Conservation (phyloP, 2,888 invertebrate species). For the Alloscopus bannaensis region DNA sequence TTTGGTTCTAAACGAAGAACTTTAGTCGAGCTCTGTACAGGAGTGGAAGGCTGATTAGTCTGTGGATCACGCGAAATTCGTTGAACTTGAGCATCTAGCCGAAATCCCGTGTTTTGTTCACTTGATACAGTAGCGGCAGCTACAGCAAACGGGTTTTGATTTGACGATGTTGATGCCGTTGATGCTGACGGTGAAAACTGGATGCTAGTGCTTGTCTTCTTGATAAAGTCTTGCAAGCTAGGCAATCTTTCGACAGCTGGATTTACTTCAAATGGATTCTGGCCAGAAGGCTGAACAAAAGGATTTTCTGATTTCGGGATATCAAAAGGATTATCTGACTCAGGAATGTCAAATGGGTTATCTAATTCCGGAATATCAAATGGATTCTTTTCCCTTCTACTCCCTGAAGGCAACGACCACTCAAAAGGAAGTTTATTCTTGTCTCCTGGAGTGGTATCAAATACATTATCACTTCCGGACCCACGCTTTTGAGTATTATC, state of each 20-base stretch:
- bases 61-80: slow-evolving; percentile 57
- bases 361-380: too few species aligned
- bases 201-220: slow-evolving; percentile 15
- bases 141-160: slow-evolving; percentile 29
- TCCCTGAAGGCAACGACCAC: slow-evolving; percentile 42
- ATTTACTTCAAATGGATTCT: slow-evolving; percentile 60
- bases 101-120: neutral
- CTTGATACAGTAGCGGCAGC: too few species aligned
- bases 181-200: slow-evolving; percentile 11
- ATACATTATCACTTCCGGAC: neutral
- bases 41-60: neutral
- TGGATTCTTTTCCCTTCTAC: slow-evolving; percentile 52
- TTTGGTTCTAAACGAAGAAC: slow-evolving; percentile 48
- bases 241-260: slow-evolving; percentile 22
- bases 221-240: slow-evolving; percentile 44
- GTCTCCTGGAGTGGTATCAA: neutral
- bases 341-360: slow-evolving; percentile 45
- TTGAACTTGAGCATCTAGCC: slow-evolving; percentile 27
- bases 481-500: too few species aligned
- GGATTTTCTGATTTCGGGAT: slow-evolving; percentile 41
- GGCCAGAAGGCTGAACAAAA: slow-evolving; percentile 25
- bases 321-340: slow-evolving; percentile 3
- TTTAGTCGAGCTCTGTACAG: neutral
- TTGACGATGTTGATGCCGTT: neutral
- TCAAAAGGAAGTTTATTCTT: slow-evolving; percentile 25